phyloP scores from a whole-genome alignment of 1,140 invertebrate species.

The Nasonia vitripennis region DNA sequence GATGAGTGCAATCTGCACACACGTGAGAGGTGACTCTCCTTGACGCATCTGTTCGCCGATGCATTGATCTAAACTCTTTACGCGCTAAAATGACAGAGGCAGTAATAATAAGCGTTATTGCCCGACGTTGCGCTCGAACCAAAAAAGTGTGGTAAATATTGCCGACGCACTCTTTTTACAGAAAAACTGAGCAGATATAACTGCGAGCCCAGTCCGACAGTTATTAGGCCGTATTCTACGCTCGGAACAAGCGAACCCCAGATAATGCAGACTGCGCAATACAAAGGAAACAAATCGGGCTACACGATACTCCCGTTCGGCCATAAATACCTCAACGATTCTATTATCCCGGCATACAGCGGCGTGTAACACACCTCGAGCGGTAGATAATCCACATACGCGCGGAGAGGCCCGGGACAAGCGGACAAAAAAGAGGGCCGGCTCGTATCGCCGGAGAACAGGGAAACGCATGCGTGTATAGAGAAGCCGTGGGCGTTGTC shows the following conservation, averaged over 20 bases:
- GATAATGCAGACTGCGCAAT: not conserved
- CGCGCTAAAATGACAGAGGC: not conserved
- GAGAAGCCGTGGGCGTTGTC: slow-evolving; percentile 57
- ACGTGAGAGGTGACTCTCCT: not conserved
- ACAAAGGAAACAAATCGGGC: not conserved
- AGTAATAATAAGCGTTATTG: not conserved
- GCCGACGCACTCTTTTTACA: not conserved
- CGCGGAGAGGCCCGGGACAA: too few species aligned
- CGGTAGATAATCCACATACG: too few species aligned
- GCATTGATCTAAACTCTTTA: not conserved
- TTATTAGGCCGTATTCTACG: not conserved
- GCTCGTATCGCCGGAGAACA: not conserved
- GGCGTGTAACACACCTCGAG: too few species aligned
- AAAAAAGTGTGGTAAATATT: not conserved
- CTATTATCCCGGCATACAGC: not conserved
- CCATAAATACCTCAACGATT: not conserved
- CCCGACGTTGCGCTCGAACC: not conserved
- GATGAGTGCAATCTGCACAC: not conserved
- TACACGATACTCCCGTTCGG: not conserved
- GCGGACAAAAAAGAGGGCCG: too few species aligned
- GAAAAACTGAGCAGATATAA: too few species aligned
- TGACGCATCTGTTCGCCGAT: not conserved
- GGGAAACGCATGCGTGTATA: not conserved
- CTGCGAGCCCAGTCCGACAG: not conserved
- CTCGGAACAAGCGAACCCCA: not conserved